phyloP scores from a whole-genome alignment of 2,888 invertebrate species.

The Eustalomyia histrio region DNA sequence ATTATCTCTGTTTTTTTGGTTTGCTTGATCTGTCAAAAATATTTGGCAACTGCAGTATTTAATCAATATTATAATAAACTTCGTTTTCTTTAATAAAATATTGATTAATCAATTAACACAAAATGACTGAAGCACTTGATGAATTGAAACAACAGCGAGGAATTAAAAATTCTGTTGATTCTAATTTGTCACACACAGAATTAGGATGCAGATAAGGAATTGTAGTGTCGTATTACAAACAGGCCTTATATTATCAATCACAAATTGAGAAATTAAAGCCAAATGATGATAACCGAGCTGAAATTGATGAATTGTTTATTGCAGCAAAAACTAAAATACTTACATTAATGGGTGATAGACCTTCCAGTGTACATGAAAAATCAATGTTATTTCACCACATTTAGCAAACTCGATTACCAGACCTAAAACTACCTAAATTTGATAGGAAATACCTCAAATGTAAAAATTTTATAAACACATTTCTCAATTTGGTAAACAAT shows the following conservation, averaged over 20 bases:
- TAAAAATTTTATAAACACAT: conserved; percentile 44
- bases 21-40: too few relatives aligned
- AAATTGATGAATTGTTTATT: conserved; percentile 41
- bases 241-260: conserved; percentile 18
- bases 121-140: background rate
- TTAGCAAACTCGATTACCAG: conserved; percentile 28
- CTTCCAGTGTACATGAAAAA: conserved; percentile 6
- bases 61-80: too few relatives aligned
- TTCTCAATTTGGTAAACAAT: conserved; percentile 38
- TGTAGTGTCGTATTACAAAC: conserved; percentile 45
- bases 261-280: conserved; percentile 27
- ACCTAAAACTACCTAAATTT: conserved; percentile 34
- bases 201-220: conserved; percentile 44
- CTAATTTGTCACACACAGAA: conserved; percentile 26
- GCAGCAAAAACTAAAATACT: conserved; percentile 29
- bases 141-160: conserved; percentile 26
- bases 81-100: too few relatives aligned
- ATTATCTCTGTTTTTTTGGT: too few relatives aligned
- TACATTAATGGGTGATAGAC: conserved; percentile 3
- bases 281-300: conserved; percentile 10
- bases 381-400: conserved; percentile 15
- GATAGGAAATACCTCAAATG: conserved; percentile 47
- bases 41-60: too few relatives aligned
- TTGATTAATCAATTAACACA: too few relatives aligned
- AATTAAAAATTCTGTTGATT: conserved; percentile 24